phyloP scores from a whole-genome alignment of 2,797 vertebrate species.

The Tolypeutes matacus region DNA sequence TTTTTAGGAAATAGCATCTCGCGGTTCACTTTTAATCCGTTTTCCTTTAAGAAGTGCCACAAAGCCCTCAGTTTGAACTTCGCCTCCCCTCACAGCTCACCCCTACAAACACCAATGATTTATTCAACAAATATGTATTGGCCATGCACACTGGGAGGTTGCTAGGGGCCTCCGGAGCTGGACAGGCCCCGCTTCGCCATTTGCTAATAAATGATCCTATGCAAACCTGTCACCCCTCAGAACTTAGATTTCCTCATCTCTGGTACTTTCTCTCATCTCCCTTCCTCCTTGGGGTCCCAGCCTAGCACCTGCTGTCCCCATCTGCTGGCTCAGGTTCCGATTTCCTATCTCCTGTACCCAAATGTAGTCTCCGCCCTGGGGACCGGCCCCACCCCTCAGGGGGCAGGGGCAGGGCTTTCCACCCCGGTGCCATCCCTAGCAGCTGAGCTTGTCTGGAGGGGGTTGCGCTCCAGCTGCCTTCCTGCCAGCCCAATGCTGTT shows the following conservation, averaged over 20 bases:
- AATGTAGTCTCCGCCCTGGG: background rate
- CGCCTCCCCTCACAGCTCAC: conserved; percentile 64
- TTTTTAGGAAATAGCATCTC: conserved; percentile 48
- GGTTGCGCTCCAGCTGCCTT: background rate
- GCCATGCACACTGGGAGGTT: background rate
- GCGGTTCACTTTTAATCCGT: conserved; percentile 66
- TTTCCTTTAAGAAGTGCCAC: conserved; percentile 59
- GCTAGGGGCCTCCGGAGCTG: background rate
- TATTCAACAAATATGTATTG: conserved; percentile 68
- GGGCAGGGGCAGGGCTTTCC: background rate
- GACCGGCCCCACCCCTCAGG: background rate
- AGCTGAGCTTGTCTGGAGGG: background rate
- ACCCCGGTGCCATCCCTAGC: background rate
- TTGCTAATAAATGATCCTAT: background rate
- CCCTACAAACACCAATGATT: conserved; percentile 47
- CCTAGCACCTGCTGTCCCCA: background rate
- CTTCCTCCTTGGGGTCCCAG: background rate
- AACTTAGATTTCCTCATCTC: background rate
- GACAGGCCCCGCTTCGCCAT: conserved; percentile 13
- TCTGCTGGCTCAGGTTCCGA: background rate
- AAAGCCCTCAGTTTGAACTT: conserved; percentile 63
- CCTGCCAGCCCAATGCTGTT: background rate
- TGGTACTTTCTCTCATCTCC: background rate
- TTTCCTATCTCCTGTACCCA: background rate
- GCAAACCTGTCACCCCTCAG: background rate